Evolutionary conservation across 1,140 invertebrate genomes (phyloP).

Genomic region (Trachelipus rathkii): DNA sequence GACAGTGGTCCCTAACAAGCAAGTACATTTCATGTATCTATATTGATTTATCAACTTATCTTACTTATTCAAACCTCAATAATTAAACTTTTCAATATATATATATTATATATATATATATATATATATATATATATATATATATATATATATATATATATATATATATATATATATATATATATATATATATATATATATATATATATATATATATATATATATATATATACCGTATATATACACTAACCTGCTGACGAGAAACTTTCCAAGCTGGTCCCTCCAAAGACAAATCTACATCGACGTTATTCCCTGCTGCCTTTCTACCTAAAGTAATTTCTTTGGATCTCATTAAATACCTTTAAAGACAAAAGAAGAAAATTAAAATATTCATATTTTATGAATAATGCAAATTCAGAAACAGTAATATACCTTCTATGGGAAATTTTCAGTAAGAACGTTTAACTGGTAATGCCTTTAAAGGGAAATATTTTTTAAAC

Average conservation of each 20-base stretch:
- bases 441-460: too few species aligned
- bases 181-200: background rate
- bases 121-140: background rate
- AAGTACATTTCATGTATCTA: too few species aligned
- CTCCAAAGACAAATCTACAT: slow-evolving; percentile 24
- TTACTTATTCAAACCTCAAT: too few species aligned
- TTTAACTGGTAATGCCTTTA: too few species aligned
- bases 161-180: background rate
- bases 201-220: background rate
- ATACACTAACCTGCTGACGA: slow-evolving; percentile 17
- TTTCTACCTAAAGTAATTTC: slow-evolving; percentile 19
- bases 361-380: slow-evolving; percentile 1
- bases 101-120: background rate
- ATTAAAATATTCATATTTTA: background rate
- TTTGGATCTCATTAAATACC: slow-evolving; percentile 21
- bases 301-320: slow-evolving; percentile 16
- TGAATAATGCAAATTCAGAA: too few species aligned
- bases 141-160: slow-evolving; percentile 2
- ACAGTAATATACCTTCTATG: too few species aligned
- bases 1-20: too few species aligned
- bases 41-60: too few species aligned
- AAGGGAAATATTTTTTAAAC: too few species aligned
- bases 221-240: background rate
- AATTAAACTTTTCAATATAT: too few species aligned
- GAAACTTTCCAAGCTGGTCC: slow-evolving; percentile 26